Conservation (phyloP, 2,888 invertebrate genomes). For the Ommatoiulus sabulosus region DNA sequence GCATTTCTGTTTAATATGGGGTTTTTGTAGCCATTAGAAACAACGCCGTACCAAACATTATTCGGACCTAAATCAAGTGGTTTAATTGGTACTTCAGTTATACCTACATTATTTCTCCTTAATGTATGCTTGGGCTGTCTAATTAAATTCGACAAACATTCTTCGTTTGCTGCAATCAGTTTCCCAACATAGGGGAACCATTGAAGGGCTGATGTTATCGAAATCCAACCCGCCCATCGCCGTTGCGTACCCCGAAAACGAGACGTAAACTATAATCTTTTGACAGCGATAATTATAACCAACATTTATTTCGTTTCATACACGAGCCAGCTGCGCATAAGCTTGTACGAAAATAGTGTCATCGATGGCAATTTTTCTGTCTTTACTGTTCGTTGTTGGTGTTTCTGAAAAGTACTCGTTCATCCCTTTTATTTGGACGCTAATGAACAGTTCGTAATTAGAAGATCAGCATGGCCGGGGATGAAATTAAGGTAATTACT, state of each 20-base stretch:
- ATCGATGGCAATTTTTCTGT: neutral
- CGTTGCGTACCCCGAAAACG: neutral
- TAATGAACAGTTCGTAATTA: slow-evolving; percentile 10
- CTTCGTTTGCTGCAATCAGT: too few species aligned
- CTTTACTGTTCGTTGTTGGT: neutral
- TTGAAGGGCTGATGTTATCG: neutral
- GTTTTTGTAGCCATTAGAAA: too few species aligned
- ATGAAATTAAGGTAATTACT: slow-evolving; percentile 24
- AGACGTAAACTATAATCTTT: neutral
- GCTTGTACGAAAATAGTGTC: neutral
- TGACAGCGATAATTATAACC: neutral
- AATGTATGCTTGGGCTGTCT: too few species aligned
- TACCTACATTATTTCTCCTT: too few species aligned
- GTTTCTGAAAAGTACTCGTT: neutral
- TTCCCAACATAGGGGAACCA: neutral
- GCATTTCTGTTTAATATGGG: too few species aligned
- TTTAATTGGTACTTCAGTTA: too few species aligned
- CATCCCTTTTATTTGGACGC: neutral
- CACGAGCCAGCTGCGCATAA: neutral
- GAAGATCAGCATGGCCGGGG: neutral
- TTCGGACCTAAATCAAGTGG: too few species aligned
- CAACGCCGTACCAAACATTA: too few species aligned
- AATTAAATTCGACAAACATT: too few species aligned
- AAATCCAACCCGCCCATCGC: neutral
- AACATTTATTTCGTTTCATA: neutral